A percentile compares a stretch with the other conserved stretches of the same genome.
Evolutionary conservation across 2,888 invertebrate species (phyloP).

Genomic region (Anarsia innoxiella): DNA sequence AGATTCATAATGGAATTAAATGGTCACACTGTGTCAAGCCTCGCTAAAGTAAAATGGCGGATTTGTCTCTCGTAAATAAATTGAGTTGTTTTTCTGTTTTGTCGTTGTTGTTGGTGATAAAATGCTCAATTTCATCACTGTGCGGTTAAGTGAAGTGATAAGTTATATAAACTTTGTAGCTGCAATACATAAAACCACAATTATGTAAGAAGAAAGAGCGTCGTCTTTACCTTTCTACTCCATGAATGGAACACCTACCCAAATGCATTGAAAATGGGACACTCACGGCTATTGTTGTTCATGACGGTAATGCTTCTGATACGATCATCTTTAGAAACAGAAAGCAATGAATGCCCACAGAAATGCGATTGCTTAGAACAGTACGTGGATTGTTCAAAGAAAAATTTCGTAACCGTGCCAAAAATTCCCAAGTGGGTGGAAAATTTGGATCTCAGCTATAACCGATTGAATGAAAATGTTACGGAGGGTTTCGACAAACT

Average conservation of each 20-base stretch:
- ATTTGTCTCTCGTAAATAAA: slow-evolving; percentile 47
- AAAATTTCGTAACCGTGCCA: slow-evolving; percentile 81
- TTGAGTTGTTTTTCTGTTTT: slow-evolving; percentile 41
- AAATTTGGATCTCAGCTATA: slow-evolving; percentile 79
- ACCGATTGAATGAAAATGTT: slow-evolving; percentile 58
- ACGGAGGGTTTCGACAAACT: slow-evolving; percentile 51
- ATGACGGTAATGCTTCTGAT: slow-evolving; percentile 43
- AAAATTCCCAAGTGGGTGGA: slow-evolving; percentile 85
- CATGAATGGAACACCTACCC: slow-evolving; percentile 50
- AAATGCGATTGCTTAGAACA: slow-evolving; percentile 83
- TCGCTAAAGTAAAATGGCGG: slow-evolving; percentile 57
- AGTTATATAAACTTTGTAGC: slow-evolving; percentile 30
- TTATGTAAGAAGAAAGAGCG: slow-evolving; percentile 57
- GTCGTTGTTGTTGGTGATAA: slow-evolving; percentile 29
- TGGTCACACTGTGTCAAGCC: slow-evolving; percentile 5
- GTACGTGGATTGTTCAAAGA: slow-evolving; percentile 84
- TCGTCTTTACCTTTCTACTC: slow-evolving; percentile 28
- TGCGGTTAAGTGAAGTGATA: slow-evolving; percentile 38
- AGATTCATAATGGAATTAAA: too few species aligned
- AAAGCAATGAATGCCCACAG: slow-evolving; percentile 77
- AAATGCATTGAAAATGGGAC: slow-evolving; percentile 70
- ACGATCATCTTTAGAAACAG: slow-evolving; percentile 43
- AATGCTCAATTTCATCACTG: slow-evolving; percentile 42
- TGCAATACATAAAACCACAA: slow-evolving; percentile 31
- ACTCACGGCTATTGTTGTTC: slow-evolving; percentile 62